A percentile compares a stretch with the other conserved stretches of the same genome.
These are phyloP conservation scores for Erpetoichthys calabaricus DNA, from an alignment of 2,797 vertebrate species.

Conservation along the genomic window DNA sequence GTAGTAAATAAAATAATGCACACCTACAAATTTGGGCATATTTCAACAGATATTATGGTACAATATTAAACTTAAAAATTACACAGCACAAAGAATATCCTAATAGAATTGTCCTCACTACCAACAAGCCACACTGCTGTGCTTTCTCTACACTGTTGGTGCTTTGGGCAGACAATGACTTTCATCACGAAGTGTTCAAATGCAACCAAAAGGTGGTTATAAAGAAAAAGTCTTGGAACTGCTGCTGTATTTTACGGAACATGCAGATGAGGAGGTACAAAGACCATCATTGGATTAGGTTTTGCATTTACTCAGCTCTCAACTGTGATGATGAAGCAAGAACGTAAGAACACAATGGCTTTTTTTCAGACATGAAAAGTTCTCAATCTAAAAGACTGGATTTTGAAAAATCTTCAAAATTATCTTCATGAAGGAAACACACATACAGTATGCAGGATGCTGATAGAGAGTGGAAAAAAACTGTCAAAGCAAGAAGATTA, in stretches of 20 bases:
- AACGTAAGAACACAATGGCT: slow-evolving; percentile 62
- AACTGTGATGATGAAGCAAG: slow-evolving; percentile 61
- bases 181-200: slow-evolving; percentile 62
- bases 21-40: slow-evolving; percentile 66
- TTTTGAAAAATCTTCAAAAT: too few relatives aligned
- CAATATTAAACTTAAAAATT: slow-evolving; percentile 56
- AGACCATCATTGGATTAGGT: slow-evolving; percentile 67
- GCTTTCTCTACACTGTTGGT: slow-evolving; percentile 63
- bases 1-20: slow-evolving; percentile 66
- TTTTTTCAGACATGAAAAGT: slow-evolving; percentile 17
- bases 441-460: slow-evolving; percentile 16
- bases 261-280: slow-evolving; percentile 64
- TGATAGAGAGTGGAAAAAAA: slow-evolving; percentile 64
- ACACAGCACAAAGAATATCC: slow-evolving; percentile 59
- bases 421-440: too few relatives aligned
- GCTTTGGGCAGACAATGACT: slow-evolving; percentile 63
- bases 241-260: slow-evolving; percentile 62
- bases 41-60: slow-evolving; percentile 67
- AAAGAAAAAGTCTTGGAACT: slow-evolving; percentile 65
- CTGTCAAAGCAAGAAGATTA: slow-evolving; percentile 64
- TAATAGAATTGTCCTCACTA: slow-evolving; percentile 53
- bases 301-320: slow-evolving; percentile 65
- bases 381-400: too few relatives aligned
- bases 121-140: slow-evolving; percentile 63
- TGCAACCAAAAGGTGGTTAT: slow-evolving; percentile 57